These are phyloP conservation scores for Diuraphis noxia DNA, from an alignment of 1,140 invertebrate genomes.

Conservation along the genomic window DNA sequence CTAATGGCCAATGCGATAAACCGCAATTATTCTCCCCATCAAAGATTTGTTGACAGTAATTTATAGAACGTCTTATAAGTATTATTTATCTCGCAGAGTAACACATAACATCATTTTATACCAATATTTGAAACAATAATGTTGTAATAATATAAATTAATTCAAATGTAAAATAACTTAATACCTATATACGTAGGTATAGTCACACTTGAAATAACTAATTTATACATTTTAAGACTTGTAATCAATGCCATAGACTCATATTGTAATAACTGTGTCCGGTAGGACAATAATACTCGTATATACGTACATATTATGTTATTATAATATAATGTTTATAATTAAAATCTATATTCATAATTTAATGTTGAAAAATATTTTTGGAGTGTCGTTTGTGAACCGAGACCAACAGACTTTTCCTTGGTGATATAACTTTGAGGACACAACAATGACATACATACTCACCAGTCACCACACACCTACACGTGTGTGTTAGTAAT, in stretches of 20 bases:
- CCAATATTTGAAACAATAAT: neutral
- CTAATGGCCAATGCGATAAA: neutral
- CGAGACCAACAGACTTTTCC: neutral
- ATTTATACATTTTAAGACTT: neutral
- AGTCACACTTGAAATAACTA: neutral
- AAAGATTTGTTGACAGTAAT: neutral
- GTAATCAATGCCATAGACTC: neutral
- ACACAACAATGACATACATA: neutral
- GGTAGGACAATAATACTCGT: no score
- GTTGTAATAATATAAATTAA: neutral
- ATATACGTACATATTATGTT: neutral
- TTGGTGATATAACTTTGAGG: no score
- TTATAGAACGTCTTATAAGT: neutral
- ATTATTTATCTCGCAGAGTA: neutral
- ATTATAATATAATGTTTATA: no score
- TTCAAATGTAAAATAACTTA: neutral
- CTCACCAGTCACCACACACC: neutral
- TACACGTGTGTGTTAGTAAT: neutral
- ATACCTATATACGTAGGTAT: neutral
- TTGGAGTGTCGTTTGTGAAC: neutral
- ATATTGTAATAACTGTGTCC: neutral
- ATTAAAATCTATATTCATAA: neutral
- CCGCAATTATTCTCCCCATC: neutral
- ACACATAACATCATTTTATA: neutral
- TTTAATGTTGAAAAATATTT: neutral